phyloP scores from a whole-genome alignment of 2,888 invertebrate species.

The Melinaea marsaeus region DNA sequence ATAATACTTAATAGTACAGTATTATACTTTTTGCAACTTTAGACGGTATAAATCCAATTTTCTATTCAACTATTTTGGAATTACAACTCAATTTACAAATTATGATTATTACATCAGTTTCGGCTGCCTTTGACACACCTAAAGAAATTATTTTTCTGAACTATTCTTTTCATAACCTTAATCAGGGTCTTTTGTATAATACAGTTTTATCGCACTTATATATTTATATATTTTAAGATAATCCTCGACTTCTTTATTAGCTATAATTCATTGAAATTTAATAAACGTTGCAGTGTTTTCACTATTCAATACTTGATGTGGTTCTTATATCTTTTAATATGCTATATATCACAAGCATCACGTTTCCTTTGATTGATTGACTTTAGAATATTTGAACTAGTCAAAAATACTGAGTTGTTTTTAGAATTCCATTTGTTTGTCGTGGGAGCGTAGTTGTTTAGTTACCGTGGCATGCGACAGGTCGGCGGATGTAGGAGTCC shows the following conservation, averaged over 20 bases:
- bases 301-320: not conserved
- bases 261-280: constrained; percentile 33
- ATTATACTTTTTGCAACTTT: no score
- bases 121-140: no score
- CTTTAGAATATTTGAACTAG: no score
- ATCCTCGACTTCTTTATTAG: constrained; percentile 30
- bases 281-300: constrained; percentile 5
- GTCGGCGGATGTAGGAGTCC: constrained; percentile 71
- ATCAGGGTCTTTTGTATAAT: constrained; percentile 13
- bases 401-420: constrained; percentile 10
- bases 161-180: not conserved
- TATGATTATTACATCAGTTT: no score
- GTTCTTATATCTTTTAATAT: no score
- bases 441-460: constrained; percentile 62
- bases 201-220: constrained; percentile 8
- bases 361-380: no score
- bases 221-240: constrained; percentile 17
- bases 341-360: no score
- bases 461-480: constrained; percentile 49
- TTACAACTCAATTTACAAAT: no score
- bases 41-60: no score
- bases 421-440: constrained; percentile 23
- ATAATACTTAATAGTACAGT: no score
- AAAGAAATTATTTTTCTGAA: no score
- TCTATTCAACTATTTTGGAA: no score